These are phyloP conservation scores for Neodiprion lecontei DNA, from an alignment of 1,140 invertebrate species.

Conservation along the genomic window DNA sequence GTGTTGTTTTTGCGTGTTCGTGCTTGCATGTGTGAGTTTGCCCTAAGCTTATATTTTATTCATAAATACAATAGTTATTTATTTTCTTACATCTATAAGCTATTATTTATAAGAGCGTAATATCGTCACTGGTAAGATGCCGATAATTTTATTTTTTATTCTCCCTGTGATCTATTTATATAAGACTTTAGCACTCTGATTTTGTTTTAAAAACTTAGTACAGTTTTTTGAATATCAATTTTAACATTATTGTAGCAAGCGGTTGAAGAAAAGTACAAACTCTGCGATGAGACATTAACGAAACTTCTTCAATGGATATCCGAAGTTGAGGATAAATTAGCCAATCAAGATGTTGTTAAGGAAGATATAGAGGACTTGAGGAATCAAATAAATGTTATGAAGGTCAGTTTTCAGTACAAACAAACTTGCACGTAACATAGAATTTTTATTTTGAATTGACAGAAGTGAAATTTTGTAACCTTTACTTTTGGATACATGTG, in stretches of 20 bases:
- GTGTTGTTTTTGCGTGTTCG: conserved; percentile 55
- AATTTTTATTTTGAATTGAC: conserved; percentile 17
- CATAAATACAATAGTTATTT: conserved; percentile 29
- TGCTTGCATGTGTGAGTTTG: conserved; percentile 61
- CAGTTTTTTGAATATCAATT: neutral
- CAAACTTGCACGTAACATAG: conserved; percentile 1
- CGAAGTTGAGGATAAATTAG: conserved; percentile 85
- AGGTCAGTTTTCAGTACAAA: conserved; percentile 64
- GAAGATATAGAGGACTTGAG: conserved; percentile 88
- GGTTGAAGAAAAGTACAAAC: conserved; percentile 91
- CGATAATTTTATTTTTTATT: conserved; percentile 37
- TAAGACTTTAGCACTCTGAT: conserved; percentile 9
- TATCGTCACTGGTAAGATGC: conserved; percentile 49
- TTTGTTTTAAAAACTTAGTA: conserved; percentile 5
- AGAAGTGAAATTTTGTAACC: conserved; percentile 20
- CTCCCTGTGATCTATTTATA: conserved; percentile 43
- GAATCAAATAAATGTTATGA: conserved; percentile 88
- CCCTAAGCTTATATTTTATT: conserved; percentile 42
- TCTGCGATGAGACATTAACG: conserved; percentile 83
- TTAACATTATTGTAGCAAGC: conserved; percentile 75
- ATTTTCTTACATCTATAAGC: conserved; percentile 34
- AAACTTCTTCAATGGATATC: conserved; percentile 89
- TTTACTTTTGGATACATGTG: neutral
- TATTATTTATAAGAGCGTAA: conserved; percentile 25
- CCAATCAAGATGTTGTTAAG: conserved; percentile 85